Percentiles rank a stretch among this genome's conserved stretches.
Evolutionary conservation across 2,113 vertebrate species (phyloP).

Genomic region (Urocolius indicus): DNA sequence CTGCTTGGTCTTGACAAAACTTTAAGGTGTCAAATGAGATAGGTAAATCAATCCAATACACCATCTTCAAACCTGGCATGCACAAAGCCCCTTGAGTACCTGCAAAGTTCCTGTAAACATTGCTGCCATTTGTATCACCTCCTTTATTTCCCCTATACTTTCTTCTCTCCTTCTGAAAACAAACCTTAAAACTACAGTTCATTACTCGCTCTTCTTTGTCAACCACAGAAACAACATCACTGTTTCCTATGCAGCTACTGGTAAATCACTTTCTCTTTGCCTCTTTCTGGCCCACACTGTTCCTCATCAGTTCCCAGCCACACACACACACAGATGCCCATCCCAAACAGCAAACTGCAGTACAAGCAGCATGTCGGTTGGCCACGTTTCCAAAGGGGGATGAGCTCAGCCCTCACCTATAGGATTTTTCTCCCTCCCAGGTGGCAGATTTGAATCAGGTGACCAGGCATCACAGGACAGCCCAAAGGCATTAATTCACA

Average conservation of each 20-base stretch:
- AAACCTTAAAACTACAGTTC: background rate
- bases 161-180: background rate
- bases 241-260: rapidly evolving
- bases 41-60: background rate
- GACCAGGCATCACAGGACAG: background rate
- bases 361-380: background rate
- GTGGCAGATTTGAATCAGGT: background rate
- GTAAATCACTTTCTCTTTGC: rapidly evolving
- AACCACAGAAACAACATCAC: background rate
- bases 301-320: rapidly evolving
- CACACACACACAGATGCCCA: no score
- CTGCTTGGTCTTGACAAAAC: background rate
- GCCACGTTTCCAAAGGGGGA: background rate
- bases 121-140: background rate
- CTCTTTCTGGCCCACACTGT: background rate
- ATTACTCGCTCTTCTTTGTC: background rate
- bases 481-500: background rate
- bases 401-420: background rate
- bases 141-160: background rate
- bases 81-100: background rate
- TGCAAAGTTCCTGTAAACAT: background rate
- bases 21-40: background rate
- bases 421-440: background rate
- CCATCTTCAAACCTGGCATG: background rate
- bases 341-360: no score